Conservation (phyloP, 2,113 vertebrate genomes). For the Aptenodytes forsteri region DNA sequence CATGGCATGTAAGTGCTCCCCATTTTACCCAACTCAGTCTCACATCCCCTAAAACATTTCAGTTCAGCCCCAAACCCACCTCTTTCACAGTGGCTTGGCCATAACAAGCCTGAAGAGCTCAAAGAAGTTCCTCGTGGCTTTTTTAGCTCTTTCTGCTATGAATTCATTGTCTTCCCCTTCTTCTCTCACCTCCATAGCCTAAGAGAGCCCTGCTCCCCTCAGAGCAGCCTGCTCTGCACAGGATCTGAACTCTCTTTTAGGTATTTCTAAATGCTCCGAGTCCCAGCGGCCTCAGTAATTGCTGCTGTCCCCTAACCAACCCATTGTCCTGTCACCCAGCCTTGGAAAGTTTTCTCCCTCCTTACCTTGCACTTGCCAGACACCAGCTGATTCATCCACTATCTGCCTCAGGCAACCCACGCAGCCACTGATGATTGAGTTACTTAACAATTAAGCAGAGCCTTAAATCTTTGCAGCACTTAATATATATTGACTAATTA, state of each 20-base stretch:
- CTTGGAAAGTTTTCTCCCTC: constrained; percentile 19
- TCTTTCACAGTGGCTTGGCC: neutral
- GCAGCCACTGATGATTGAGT: constrained; percentile 47
- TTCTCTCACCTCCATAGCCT: neutral
- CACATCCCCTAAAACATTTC: neutral
- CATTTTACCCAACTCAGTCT: neutral
- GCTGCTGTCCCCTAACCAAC: neutral
- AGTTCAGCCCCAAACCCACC: neutral
- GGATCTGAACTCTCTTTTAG: neutral
- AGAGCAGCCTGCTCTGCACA: neutral
- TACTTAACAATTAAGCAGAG: constrained; percentile 39
- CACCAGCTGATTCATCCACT: constrained; percentile 12
- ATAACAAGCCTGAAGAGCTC: neutral
- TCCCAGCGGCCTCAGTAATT: neutral
- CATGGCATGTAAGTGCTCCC: neutral
- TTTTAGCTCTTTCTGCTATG: neutral
- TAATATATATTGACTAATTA: constrained; percentile 60
- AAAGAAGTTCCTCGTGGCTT: neutral
- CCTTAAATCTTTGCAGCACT: constrained; percentile 52
- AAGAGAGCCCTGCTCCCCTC: neutral
- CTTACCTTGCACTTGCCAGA: constrained; percentile 14
- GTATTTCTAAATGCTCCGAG: neutral
- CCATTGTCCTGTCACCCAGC: neutral
- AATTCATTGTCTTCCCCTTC: neutral
- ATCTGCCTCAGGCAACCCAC: constrained; percentile 36